Percentiles rank a stretch among this genome's conserved stretches.
These are phyloP conservation scores for Acleris cristana DNA, from an alignment of 2,888 invertebrate genomes.

Conservation along the genomic window DNA sequence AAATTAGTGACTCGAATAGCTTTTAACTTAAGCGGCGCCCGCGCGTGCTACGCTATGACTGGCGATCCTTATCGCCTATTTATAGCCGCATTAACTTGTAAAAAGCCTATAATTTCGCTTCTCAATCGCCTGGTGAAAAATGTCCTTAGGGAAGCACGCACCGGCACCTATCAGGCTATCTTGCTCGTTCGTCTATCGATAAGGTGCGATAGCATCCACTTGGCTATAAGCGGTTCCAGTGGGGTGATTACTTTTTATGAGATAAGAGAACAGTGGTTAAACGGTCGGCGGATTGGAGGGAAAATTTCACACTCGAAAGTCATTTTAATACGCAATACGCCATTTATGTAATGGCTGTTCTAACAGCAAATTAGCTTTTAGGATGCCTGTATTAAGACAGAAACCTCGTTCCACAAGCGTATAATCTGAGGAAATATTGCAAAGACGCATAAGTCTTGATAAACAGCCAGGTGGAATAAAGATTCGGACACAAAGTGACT, in stretches of 20 bases:
- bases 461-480: constrained; percentile 20
- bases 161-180: constrained; percentile 36
- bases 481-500: constrained; percentile 20
- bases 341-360: background rate
- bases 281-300: background rate
- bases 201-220: constrained; percentile 22
- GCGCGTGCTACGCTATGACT: constrained; percentile 65
- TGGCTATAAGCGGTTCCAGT: constrained; percentile 1
- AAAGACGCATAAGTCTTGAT: constrained; percentile 10
- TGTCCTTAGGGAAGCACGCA: constrained; percentile 58
- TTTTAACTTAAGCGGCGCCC: constrained; percentile 49
- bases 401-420: background rate
- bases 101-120: constrained; percentile 74
- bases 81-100: constrained; percentile 74
- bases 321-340: background rate
- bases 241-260: constrained; percentile 10
- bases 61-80: constrained; percentile 73
- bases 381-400: background rate
- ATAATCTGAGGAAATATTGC: background rate
- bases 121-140: constrained; percentile 66
- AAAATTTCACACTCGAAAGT: background rate
- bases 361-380: background rate
- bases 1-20: constrained; percentile 31
- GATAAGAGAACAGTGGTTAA: constrained; percentile 1
- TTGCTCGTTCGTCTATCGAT: constrained; percentile 31